Conservation (phyloP, 1,140 invertebrate genomes). For the Euura saliciscinereae region DNA sequence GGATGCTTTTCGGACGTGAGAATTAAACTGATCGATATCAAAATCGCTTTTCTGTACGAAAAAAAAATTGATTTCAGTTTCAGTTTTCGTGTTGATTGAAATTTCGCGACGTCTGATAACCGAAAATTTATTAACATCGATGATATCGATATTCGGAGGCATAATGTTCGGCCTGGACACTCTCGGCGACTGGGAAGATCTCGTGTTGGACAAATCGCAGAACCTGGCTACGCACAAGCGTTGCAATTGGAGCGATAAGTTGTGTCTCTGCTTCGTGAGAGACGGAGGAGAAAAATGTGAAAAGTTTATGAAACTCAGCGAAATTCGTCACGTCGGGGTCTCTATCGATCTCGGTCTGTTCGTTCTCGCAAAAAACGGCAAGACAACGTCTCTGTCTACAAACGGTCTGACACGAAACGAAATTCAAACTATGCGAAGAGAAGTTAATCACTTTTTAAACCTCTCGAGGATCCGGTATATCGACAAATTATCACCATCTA, state of each 20-base stretch:
- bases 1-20: slow-evolving; percentile 39
- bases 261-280: slow-evolving; percentile 19
- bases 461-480: slow-evolving; percentile 22
- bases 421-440: slow-evolving; percentile 31
- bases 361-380: slow-evolving; percentile 33
- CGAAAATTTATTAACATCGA: slow-evolving; percentile 28
- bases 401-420: slow-evolving; percentile 33
- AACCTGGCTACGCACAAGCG: slow-evolving; percentile 33
- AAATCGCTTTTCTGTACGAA: not conserved
- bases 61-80: slow-evolving; percentile 29
- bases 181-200: slow-evolving; percentile 41
- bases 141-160: slow-evolving; percentile 31
- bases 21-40: slow-evolving; percentile 12
- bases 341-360: slow-evolving; percentile 37
- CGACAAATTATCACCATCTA: slow-evolving; percentile 16
- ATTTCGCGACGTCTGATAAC: slow-evolving; percentile 26
- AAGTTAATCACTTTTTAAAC: slow-evolving; percentile 36
- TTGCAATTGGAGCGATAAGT: slow-evolving; percentile 39
- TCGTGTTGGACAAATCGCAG: slow-evolving; percentile 36
- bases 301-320: slow-evolving; percentile 30
- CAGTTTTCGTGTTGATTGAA: slow-evolving; percentile 29
- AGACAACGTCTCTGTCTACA: slow-evolving; percentile 31
- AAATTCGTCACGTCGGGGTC: slow-evolving; percentile 39
- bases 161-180: slow-evolving; percentile 40
- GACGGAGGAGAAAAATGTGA: slow-evolving; percentile 18